These are phyloP conservation scores for Anser brachyrhynchus DNA, from an alignment of 2,113 vertebrate genomes.

Conservation along the genomic window DNA sequence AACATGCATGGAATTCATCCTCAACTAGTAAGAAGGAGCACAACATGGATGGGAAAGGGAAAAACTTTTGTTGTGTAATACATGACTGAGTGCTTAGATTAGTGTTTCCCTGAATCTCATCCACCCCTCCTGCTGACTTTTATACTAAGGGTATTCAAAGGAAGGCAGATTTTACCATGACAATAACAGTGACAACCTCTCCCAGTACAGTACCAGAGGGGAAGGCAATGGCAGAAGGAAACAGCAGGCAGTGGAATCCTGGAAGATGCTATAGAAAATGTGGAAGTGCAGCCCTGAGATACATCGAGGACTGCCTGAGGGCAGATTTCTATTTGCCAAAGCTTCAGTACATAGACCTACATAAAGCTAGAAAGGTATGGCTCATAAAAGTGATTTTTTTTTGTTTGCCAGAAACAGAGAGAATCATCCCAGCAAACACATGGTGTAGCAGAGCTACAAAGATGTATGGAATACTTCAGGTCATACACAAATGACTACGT, in stretches of 20 bases:
- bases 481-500: accelerated
- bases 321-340: not conserved
- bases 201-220: constrained; percentile 41
- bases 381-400: accelerated
- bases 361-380: not conserved
- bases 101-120: constrained; percentile 59
- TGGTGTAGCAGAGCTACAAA: not conserved
- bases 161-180: constrained; percentile 73
- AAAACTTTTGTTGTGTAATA: constrained; percentile 64
- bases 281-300: not conserved
- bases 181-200: constrained; percentile 71
- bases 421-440: not conserved
- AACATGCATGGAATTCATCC: constrained; percentile 66
- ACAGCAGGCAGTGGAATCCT: constrained; percentile 67
- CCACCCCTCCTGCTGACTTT: constrained; percentile 61
- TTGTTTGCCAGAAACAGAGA: not conserved
- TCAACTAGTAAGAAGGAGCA: constrained; percentile 38
- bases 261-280: not conserved
- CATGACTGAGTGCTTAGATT: constrained; percentile 60
- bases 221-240: constrained; percentile 68
- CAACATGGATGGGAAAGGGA: constrained; percentile 48
- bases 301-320: not conserved
- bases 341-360: not conserved
- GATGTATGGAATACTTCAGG: not conserved
- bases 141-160: constrained; percentile 60